These are phyloP conservation scores for Cyanistes caeruleus DNA, from an alignment of 2,113 vertebrate species.

Conservation along the genomic window DNA sequence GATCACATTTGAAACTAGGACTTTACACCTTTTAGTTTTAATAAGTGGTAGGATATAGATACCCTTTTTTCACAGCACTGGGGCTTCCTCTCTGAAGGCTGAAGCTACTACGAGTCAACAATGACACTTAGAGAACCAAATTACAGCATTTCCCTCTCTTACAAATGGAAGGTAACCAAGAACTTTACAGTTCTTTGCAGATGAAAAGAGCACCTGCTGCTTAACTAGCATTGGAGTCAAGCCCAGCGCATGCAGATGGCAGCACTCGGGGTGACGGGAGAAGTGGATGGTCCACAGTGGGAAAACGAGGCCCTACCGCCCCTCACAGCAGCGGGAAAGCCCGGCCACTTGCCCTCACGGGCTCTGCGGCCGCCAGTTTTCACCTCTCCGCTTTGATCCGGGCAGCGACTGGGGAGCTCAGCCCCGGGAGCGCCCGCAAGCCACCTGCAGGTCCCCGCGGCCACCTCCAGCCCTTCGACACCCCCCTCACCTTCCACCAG, in stretches of 20 bases:
- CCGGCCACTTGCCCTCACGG: fast-evolving
- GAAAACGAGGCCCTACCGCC: fast-evolving
- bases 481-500: conserved; percentile 88
- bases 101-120: neutral
- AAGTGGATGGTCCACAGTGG: fast-evolving
- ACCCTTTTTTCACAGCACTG: neutral
- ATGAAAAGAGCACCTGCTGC: neutral
- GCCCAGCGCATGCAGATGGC: fast-evolving
- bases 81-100: neutral
- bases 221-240: neutral
- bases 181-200: neutral
- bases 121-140: neutral
- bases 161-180: neutral
- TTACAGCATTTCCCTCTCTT: neutral
- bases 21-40: neutral
- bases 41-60: neutral
- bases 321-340: neutral
- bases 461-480: fast-evolving
- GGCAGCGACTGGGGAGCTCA: fast-evolving
- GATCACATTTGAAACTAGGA: neutral
- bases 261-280: no score
- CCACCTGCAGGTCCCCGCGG: fast-evolving
- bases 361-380: fast-evolving
- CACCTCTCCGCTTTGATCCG: neutral
- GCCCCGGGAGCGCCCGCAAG: neutral